phyloP scores from a whole-genome alignment of 1,140 invertebrate species.

The Harlomillsia oculata region DNA sequence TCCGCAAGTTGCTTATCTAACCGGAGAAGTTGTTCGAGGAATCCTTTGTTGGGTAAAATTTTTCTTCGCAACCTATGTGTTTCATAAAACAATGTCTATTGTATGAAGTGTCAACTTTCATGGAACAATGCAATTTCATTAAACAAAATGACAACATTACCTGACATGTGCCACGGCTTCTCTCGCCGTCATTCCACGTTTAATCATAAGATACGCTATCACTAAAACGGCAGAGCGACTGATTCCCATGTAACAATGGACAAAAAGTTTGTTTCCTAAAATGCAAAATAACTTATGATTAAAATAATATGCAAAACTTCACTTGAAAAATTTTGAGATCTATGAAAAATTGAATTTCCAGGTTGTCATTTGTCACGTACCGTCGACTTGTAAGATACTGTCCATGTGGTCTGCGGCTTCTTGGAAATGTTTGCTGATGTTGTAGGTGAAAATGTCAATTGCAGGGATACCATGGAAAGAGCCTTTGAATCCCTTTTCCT shows the following conservation, averaged over 20 bases:
- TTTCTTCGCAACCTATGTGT: conserved; percentile 35
- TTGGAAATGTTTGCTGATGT: neutral
- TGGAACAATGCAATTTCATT: neutral
- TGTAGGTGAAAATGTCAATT: neutral
- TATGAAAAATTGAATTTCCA: neutral
- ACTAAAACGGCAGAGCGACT: conserved; percentile 70
- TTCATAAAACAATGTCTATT: conserved; percentile 17
- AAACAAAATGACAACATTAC: neutral
- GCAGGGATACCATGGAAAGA: neutral
- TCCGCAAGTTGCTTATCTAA: no score
- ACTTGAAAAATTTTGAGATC: neutral
- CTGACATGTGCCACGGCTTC: conserved; percentile 62
- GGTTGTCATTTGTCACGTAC: neutral
- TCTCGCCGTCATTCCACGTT: conserved; percentile 60
- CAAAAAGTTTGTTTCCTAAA: conserved; percentile 63
- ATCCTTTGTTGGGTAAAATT: conserved; percentile 44
- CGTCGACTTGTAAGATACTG: neutral
- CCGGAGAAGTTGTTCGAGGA: conserved; percentile 41
- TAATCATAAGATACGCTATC: conserved; percentile 73
- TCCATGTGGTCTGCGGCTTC: neutral
- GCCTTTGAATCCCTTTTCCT: neutral
- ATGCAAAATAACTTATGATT: conserved; percentile 4
- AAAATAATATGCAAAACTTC: neutral
- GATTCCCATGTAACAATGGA: conserved; percentile 71
- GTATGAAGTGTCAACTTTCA: neutral